Evolutionary conservation across 1,140 invertebrate species (phyloP).

Genomic region (Hormaphis cornu): DNA sequence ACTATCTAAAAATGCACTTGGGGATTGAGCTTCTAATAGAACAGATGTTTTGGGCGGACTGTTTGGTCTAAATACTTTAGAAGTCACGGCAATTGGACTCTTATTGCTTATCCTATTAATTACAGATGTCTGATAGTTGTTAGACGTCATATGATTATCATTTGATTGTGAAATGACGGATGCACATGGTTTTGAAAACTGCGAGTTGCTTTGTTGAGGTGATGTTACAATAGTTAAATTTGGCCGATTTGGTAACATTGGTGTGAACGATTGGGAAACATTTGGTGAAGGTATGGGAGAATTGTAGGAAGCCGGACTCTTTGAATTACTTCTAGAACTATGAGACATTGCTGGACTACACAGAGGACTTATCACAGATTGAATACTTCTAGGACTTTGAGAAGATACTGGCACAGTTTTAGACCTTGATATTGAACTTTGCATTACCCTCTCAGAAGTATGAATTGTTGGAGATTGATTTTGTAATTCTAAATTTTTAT

Average conservation of each 20-base stretch:
- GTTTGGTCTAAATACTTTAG: conserved; percentile 20
- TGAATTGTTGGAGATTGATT: conserved; percentile 23
- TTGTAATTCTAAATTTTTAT: conserved; percentile 25
- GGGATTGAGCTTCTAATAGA: conserved; percentile 28
- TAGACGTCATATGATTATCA: background rate
- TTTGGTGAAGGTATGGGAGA: conserved; percentile 25
- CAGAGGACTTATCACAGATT: conserved; percentile 34
- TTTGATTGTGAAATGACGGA: conserved; percentile 32
- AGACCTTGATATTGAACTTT: conserved; percentile 27
- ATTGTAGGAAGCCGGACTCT: conserved; percentile 33
- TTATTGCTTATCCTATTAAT: conserved; percentile 11
- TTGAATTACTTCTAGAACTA: conserved; percentile 28
- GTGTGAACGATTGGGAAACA: conserved; percentile 17
- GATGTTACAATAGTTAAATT: conserved; percentile 39
- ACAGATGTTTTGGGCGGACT: conserved; percentile 24
- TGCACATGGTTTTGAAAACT: conserved; percentile 30
- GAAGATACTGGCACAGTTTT: conserved; percentile 26
- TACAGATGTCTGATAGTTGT: conserved; percentile 18
- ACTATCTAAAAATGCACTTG: conserved; percentile 39
- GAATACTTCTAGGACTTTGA: conserved; percentile 29
- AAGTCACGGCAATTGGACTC: background rate
- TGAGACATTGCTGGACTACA: conserved; percentile 33
- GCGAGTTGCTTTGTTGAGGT: conserved; percentile 1
- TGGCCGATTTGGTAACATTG: conserved; percentile 36
- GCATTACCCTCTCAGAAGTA: conserved; percentile 23